These are phyloP conservation scores for Craseonycteris thonglongyai DNA, from an alignment of 2,113 vertebrate genomes.

Conservation along the genomic window DNA sequence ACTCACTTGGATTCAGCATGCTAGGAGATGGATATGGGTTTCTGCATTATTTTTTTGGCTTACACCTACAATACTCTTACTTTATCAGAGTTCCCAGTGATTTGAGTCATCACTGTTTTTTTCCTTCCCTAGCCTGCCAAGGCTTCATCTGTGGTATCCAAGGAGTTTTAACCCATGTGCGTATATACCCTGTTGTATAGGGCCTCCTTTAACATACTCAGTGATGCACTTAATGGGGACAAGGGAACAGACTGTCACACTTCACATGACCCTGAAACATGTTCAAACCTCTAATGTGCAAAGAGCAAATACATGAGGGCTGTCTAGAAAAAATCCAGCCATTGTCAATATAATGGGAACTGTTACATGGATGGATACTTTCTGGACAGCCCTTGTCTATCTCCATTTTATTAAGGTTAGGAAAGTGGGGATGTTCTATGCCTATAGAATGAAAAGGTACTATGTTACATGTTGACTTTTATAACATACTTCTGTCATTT, in stretches of 20 bases:
- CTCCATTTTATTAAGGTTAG: not conserved
- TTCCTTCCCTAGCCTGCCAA: not conserved
- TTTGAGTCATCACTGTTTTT: not conserved
- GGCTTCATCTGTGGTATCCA: not conserved
- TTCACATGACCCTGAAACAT: not conserved
- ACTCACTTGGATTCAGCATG: not conserved
- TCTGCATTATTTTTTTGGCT: not conserved
- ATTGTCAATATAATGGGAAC: no score
- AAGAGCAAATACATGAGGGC: not conserved
- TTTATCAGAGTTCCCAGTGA: not conserved
- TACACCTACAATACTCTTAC: fast-evolving
- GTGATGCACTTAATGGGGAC: not conserved
- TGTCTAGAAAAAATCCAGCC: no score
- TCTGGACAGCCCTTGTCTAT: no score
- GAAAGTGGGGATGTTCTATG: not conserved
- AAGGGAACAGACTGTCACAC: not conserved
- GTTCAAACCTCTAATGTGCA: not conserved
- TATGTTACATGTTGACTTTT: not conserved
- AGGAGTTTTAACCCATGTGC: not conserved
- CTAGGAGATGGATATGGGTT: not conserved
- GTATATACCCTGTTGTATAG: not conserved
- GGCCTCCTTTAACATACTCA: not conserved
- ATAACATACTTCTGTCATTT: not conserved
- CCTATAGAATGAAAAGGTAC: not conserved
- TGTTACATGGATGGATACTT: no score